A percentile compares a stretch with the other conserved stretches of the same genome.
Conservation (phyloP, 2,888 invertebrate species). For the Flexamia atlantica region DNA sequence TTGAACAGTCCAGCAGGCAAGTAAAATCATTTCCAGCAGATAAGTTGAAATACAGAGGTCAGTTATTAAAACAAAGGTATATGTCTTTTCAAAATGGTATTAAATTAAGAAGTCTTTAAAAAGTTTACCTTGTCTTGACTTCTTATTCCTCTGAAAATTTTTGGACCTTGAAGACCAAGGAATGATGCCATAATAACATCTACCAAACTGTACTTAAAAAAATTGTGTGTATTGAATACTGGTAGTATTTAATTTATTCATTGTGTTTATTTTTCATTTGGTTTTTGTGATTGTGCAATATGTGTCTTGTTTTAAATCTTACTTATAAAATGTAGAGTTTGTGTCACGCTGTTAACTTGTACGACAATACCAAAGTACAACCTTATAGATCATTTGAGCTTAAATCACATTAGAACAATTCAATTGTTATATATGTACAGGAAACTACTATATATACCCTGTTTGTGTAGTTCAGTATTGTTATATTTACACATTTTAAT, state of each 20-base stretch:
- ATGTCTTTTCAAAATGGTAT: too few species aligned
- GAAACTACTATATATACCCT: neutral
- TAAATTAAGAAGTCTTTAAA: too few species aligned
- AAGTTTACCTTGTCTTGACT: too few species aligned
- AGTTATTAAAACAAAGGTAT: too few species aligned
- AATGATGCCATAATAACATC: too few species aligned
- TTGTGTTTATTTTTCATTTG: neutral
- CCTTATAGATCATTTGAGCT: neutral
- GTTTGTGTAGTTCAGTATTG: slow-evolving; percentile 44
- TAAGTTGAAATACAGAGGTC: too few species aligned
- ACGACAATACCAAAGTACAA: slow-evolving; percentile 22
- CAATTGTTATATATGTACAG: slow-evolving; percentile 8
- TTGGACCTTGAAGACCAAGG: too few species aligned
- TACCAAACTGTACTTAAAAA: too few species aligned
- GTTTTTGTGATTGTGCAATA: neutral
- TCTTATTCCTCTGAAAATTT: too few species aligned
- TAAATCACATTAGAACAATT: slow-evolving; percentile 11
- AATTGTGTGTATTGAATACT: too few species aligned
- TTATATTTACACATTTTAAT: slow-evolving; percentile 23
- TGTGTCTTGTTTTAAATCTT: slow-evolving; percentile 1
- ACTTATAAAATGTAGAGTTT: neutral
- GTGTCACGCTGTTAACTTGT: neutral
- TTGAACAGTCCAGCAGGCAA: too few species aligned
- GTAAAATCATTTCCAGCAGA: too few species aligned
- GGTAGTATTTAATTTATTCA: neutral